Conservation (phyloP, 2,888 invertebrate species). For the Drosophila multiciliata region DNA sequence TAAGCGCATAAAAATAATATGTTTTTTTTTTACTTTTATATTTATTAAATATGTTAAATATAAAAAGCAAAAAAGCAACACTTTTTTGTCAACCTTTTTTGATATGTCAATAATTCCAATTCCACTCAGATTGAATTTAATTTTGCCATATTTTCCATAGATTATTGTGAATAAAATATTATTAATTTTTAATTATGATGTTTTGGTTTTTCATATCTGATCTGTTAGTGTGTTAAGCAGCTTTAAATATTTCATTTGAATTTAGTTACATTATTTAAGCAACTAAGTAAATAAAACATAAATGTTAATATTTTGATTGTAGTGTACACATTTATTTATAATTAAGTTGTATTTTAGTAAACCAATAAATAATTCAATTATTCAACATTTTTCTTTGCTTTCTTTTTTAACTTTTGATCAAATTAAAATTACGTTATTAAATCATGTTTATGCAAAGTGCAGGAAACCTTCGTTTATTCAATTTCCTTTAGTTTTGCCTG, state of each 20-base stretch:
- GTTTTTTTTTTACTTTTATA: not conserved
- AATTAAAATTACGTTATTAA: not conserved
- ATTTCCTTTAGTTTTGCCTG: not conserved
- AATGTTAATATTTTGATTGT: not conserved
- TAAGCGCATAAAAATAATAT: not conserved
- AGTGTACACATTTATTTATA: not conserved
- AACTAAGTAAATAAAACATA: not conserved
- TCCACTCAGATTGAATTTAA: conserved; percentile 17
- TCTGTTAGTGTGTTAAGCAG: not conserved
- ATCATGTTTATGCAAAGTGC: not conserved
- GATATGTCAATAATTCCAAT: conserved; percentile 30
- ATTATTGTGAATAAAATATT: too few relatives aligned
- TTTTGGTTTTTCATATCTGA: not conserved
- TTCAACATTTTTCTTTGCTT: not conserved
- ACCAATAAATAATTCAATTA: not conserved
- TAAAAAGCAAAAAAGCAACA: too few relatives aligned
- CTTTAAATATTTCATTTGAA: not conserved
- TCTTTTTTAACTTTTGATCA: not conserved
- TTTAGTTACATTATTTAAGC: not conserved
- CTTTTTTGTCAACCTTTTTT: conserved; percentile 6
- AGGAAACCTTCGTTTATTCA: not conserved
- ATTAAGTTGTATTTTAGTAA: not conserved
- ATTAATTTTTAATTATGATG: too few relatives aligned
- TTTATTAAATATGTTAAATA: conserved; percentile 1
- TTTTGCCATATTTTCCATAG: not conserved